These are phyloP conservation scores for Folsomia candida DNA, from an alignment of 2,888 invertebrate species.

Conservation along the genomic window DNA sequence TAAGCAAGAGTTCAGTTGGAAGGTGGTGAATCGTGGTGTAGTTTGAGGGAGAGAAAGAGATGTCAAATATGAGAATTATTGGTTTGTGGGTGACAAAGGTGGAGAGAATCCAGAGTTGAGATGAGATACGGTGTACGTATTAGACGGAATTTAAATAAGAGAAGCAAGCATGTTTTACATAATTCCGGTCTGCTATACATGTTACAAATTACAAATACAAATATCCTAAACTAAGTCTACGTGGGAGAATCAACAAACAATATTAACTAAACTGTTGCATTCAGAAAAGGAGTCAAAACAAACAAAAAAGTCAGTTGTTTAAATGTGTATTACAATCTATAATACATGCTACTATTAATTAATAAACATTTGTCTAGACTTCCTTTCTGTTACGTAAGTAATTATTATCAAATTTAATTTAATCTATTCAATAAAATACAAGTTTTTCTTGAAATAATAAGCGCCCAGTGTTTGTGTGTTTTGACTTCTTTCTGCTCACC, in stretches of 20 bases:
- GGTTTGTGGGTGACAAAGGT: background rate
- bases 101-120: no score
- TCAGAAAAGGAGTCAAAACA: conserved; percentile 24
- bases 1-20: background rate
- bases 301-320: conserved; percentile 24
- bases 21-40: no score
- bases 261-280: conserved; percentile 9
- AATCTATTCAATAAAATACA: conserved; percentile 20
- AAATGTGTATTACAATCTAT: conserved; percentile 20
- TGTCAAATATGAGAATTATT: background rate
- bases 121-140: background rate
- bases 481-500: conserved; percentile 21
- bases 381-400: conserved; percentile 18
- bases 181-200: background rate
- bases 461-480: conserved; percentile 8
- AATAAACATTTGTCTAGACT: conserved; percentile 14
- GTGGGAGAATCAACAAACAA: background rate
- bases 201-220: conserved; percentile 4
- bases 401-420: conserved; percentile 11
- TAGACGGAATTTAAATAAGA: conserved; percentile 6
- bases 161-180: background rate
- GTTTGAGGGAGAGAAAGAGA: background rate
- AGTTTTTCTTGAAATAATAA: conserved; percentile 5
- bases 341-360: conserved; percentile 2
- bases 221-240: conserved; percentile 7